Percentiles rank a stretch among this genome's conserved stretches.
phyloP scores from a whole-genome alignment of 2,113 vertebrate species.

The Rhea pennata region DNA sequence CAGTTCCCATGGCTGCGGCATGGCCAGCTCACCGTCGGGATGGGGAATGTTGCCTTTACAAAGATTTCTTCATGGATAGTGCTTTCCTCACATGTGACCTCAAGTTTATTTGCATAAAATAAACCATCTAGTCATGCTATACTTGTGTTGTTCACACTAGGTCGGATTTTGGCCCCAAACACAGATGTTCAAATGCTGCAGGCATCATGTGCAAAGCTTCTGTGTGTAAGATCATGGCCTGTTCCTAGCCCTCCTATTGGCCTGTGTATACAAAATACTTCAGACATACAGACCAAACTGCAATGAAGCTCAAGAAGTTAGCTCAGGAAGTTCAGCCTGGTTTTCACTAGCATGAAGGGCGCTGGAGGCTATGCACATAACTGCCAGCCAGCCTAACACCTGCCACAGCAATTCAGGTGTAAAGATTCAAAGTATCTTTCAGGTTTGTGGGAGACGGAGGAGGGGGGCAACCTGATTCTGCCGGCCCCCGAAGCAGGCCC shows the following conservation, averaged over 20 bases:
- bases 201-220: neutral
- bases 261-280: neutral
- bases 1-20: fast-evolving
- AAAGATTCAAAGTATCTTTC: neutral
- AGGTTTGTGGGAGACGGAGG: neutral
- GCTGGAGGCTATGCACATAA: neutral
- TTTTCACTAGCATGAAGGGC: neutral
- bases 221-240: neutral
- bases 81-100: neutral
- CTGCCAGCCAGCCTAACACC: neutral
- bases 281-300: neutral
- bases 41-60: neutral
- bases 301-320: neutral
- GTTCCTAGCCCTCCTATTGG: fast-evolving
- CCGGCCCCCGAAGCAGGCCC: neutral
- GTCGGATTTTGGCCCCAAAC: neutral
- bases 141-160: fast-evolving
- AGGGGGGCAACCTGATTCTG: neutral
- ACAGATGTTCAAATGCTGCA: neutral
- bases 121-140: neutral
- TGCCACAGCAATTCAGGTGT: fast-evolving
- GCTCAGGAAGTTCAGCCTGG: neutral
- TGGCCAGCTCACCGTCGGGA: neutral
- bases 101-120: neutral
- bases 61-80: neutral